These are phyloP conservation scores for Atlantisia rogersi DNA, from an alignment of 2,113 vertebrate genomes.

Conservation along the genomic window DNA sequence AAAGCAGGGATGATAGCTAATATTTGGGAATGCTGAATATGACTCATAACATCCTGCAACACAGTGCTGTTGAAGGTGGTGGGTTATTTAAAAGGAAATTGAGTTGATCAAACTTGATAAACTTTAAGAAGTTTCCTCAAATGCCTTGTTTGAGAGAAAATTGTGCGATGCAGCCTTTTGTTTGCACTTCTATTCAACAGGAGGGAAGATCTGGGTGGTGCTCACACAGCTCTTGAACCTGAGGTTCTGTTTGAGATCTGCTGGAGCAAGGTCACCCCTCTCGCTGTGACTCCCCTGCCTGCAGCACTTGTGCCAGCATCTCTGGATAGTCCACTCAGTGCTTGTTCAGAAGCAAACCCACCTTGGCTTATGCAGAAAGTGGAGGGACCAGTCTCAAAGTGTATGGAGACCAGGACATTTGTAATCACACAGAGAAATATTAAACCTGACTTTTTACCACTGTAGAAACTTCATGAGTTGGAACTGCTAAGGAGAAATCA, in stretches of 20 bases:
- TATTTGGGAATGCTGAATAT: not conserved
- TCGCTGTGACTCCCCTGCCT: rapidly evolving
- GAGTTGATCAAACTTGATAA: not conserved
- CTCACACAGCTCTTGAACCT: not conserved
- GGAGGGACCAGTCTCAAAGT: not conserved
- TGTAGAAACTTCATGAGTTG: not conserved
- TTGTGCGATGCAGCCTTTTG: not conserved
- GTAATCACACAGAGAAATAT: not conserved
- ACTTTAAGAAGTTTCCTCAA: not conserved
- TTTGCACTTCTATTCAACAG: not conserved
- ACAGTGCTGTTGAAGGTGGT: not conserved
- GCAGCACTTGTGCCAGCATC: rapidly evolving
- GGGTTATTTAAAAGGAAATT: not conserved
- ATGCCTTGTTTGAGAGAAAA: not conserved
- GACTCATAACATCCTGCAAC: not conserved
- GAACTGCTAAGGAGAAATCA: not conserved
- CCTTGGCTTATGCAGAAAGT: not conserved
- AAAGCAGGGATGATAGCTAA: not conserved
- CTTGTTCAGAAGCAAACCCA: not conserved
- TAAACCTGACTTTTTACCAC: not conserved
- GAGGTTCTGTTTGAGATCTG: not conserved
- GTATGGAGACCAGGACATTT: not conserved
- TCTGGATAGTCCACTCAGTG: rapidly evolving
- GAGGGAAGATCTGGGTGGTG: not conserved
- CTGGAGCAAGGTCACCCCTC: not conserved